Conservation (phyloP, 2,797 vertebrate genomes). For the Ptychadena robeensis region DNA sequence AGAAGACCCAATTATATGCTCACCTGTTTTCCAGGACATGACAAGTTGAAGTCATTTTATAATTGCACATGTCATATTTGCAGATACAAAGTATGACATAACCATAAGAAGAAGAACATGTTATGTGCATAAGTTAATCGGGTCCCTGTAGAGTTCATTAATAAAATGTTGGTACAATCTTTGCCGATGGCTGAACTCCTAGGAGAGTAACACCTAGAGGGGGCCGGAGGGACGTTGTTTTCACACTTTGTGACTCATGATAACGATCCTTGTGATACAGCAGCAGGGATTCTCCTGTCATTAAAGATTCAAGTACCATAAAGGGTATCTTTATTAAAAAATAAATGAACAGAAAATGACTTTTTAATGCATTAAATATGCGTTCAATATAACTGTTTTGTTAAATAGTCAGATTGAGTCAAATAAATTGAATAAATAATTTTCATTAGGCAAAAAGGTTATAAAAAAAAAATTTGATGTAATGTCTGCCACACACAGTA, state of each 20-base stretch:
- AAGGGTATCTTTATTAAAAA: constrained; percentile 10
- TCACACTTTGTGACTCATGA: not conserved
- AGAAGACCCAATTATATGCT: not conserved
- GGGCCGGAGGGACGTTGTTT: constrained; percentile 1
- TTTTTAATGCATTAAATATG: too few relatives aligned
- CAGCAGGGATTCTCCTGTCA: not conserved
- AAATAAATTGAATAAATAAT: too few relatives aligned
- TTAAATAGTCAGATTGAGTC: too few relatives aligned
- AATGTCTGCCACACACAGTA: too few relatives aligned
- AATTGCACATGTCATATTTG: not conserved
- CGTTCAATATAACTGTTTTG: too few relatives aligned
- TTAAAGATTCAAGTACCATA: not conserved
- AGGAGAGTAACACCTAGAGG: constrained; percentile 20
- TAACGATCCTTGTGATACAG: constrained; percentile 3
- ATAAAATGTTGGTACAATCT: constrained; percentile 21
- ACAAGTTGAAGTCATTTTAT: not conserved
- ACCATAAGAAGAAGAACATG: constrained; percentile 6
- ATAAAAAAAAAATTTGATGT: too few relatives aligned
- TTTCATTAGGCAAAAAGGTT: too few relatives aligned
- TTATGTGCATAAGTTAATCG: not conserved
- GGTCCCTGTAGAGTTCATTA: constrained; percentile 26
- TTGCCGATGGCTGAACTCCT: constrained; percentile 40
- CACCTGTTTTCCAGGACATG: not conserved
- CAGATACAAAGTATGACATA: not conserved
- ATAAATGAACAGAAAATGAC: not conserved